Percentiles rank a stretch among this genome's conserved stretches.
phyloP scores from a whole-genome alignment of 2,797 vertebrate genomes.

The Leptodactylus fallax region DNA sequence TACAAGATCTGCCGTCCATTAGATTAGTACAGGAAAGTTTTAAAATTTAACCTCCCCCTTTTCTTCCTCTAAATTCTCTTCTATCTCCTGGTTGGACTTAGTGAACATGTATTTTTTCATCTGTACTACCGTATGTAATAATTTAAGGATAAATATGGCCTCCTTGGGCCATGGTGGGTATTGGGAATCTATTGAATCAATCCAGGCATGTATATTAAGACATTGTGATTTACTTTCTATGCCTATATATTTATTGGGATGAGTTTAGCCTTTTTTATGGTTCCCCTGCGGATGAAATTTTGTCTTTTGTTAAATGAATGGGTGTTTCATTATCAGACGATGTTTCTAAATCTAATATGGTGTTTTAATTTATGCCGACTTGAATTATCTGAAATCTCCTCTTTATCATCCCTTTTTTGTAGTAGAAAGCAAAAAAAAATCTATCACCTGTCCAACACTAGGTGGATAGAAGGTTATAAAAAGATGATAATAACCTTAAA shows the following conservation, averaged over 20 bases:
- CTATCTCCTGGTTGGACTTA: too few species aligned
- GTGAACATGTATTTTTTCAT: too few species aligned
- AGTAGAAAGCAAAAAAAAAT: conserved; percentile 33
- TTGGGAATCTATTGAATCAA: not conserved
- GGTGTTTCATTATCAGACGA: conserved; percentile 27
- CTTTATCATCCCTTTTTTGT: conserved; percentile 38
- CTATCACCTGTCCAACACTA: conserved; percentile 54
- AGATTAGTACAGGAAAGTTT: too few species aligned
- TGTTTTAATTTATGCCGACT: conserved; percentile 34
- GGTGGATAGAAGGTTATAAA: conserved; percentile 58
- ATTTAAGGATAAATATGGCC: too few species aligned
- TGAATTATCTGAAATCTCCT: conserved; percentile 2
- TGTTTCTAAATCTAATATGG: conserved; percentile 33
- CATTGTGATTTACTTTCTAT: not conserved
- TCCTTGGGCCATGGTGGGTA: too few species aligned
- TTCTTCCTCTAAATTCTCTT: too few species aligned
- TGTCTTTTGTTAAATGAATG: conserved; percentile 19
- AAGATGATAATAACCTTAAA: conserved; percentile 62
- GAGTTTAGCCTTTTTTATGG: not conserved
- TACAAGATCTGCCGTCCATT: too few species aligned
- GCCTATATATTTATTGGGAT: too few species aligned
- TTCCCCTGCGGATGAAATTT: not conserved
- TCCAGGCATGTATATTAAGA: not conserved
- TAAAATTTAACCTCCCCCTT: too few species aligned
- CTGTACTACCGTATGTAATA: too few species aligned